These are phyloP conservation scores for Acridotheres tristis DNA, from an alignment of 2,797 vertebrate species.

Conservation along the genomic window DNA sequence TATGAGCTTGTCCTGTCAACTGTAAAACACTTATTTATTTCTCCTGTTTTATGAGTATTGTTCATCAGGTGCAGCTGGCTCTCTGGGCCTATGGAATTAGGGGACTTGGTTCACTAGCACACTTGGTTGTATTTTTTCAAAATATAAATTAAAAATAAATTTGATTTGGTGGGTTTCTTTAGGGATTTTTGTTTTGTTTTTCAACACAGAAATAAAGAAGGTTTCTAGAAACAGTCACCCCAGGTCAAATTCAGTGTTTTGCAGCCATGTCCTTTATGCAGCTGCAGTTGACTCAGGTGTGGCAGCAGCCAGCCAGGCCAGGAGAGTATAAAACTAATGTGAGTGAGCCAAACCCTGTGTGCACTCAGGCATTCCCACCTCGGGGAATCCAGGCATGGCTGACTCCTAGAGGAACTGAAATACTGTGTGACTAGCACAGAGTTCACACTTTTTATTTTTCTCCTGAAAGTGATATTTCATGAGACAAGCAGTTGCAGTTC, in stretches of 20 bases:
- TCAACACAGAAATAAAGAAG: background rate
- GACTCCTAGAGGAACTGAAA: slow-evolving; percentile 39
- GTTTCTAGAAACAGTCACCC: background rate
- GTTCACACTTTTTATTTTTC: slow-evolving; percentile 51
- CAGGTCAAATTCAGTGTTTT: background rate
- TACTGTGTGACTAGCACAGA: background rate
- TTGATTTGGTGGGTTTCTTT: background rate
- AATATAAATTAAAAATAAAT: background rate
- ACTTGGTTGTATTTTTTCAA: background rate
- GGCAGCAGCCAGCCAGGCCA: background rate
- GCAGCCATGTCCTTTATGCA: background rate
- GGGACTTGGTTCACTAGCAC: background rate
- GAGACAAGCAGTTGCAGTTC: slow-evolving; percentile 67
- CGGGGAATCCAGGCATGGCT: slow-evolving; percentile 24
- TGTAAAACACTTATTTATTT: background rate
- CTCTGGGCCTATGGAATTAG: background rate
- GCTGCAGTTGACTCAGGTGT: background rate
- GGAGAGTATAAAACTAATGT: background rate
- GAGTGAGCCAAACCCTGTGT: background rate
- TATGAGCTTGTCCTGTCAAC: background rate
- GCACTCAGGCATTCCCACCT: background rate
- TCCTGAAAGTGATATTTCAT: slow-evolving; percentile 72
- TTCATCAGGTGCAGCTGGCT: background rate
- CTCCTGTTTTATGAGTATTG: background rate
- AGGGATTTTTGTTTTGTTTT: background rate